A percentile compares a stretch with the other conserved stretches of the same genome.
Evolutionary conservation across 2,888 invertebrate species (phyloP).

Genomic region (Lymantria monacha): DNA sequence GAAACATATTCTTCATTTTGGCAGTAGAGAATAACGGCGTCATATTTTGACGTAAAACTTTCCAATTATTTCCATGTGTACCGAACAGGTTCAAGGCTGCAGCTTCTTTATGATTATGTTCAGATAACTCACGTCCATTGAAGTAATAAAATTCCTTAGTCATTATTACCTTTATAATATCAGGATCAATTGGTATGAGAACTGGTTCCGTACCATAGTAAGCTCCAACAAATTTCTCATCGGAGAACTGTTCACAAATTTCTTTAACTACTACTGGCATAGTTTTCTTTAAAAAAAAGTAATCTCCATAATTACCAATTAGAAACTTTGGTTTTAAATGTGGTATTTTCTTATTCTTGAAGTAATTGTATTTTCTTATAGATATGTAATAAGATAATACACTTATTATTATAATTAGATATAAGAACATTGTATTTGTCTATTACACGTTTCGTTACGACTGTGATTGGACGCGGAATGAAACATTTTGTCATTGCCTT

Average conservation of each 20-base stretch:
- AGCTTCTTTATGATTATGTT: slow-evolving; percentile 27
- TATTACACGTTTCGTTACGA: not conserved
- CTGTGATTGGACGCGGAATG: not conserved
- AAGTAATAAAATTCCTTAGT: slow-evolving; percentile 49
- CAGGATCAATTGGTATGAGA: slow-evolving; percentile 43
- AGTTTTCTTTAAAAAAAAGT: slow-evolving; percentile 16
- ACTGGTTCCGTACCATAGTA: slow-evolving; percentile 46
- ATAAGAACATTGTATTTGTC: slow-evolving; percentile 10
- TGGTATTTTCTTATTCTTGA: slow-evolving; percentile 12
- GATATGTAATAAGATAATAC: slow-evolving; percentile 10
- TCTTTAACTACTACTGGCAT: slow-evolving; percentile 20
- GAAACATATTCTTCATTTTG: slow-evolving; percentile 36
- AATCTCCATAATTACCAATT: slow-evolving; percentile 35
- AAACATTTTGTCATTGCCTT: no score
- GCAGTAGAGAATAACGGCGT: slow-evolving; percentile 33
- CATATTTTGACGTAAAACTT: slow-evolving; percentile 29
- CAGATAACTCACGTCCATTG: slow-evolving; percentile 36
- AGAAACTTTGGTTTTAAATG: slow-evolving; percentile 6
- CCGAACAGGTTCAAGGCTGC: slow-evolving; percentile 19
- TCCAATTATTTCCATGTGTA: slow-evolving; percentile 28
- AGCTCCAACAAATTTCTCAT: slow-evolving; percentile 45
- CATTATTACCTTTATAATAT: slow-evolving; percentile 41
- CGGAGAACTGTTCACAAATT: slow-evolving; percentile 39
- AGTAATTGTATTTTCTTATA: slow-evolving; percentile 12
- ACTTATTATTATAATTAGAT: slow-evolving; percentile 4